Conservation (phyloP, 1,140 invertebrate genomes). For the Saxidomus purpurata region DNA sequence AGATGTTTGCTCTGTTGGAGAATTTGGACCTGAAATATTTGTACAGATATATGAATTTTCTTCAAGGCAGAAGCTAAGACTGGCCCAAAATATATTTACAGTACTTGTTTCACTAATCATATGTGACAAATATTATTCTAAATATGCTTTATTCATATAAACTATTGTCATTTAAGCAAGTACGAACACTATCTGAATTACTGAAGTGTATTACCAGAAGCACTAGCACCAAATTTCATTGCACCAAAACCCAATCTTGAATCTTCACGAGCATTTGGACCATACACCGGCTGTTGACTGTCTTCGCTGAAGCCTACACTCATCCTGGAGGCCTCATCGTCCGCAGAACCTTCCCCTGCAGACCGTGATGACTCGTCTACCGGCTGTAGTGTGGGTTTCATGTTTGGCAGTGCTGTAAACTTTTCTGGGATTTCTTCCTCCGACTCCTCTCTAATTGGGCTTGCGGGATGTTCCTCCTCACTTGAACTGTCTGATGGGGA, state of each 20-base stretch:
- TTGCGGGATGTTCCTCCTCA: slow-evolving; percentile 27
- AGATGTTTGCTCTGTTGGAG: slow-evolving; percentile 69
- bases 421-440: slow-evolving; percentile 63
- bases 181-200: no score
- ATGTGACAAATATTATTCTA: no score
- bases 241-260: slow-evolving; percentile 79
- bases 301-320: slow-evolving; percentile 67
- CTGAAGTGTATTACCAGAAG: no score
- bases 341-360: slow-evolving; percentile 70
- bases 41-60: no score
- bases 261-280: slow-evolving; percentile 76
- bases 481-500: slow-evolving; percentile 58
- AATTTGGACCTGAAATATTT: slow-evolving; percentile 67
- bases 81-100: no score
- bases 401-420: slow-evolving; percentile 70
- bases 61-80: no score
- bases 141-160: no score
- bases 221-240: slow-evolving; percentile 78
- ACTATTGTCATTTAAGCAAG: no score
- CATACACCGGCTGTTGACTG: slow-evolving; percentile 70
- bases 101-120: no score
- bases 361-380: slow-evolving; percentile 67
- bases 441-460: slow-evolving; percentile 64
- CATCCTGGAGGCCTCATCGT: slow-evolving; percentile 71
- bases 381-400: slow-evolving; percentile 80